phyloP scores from a whole-genome alignment of 2,797 vertebrate species.

The Chromis chromis region DNA sequence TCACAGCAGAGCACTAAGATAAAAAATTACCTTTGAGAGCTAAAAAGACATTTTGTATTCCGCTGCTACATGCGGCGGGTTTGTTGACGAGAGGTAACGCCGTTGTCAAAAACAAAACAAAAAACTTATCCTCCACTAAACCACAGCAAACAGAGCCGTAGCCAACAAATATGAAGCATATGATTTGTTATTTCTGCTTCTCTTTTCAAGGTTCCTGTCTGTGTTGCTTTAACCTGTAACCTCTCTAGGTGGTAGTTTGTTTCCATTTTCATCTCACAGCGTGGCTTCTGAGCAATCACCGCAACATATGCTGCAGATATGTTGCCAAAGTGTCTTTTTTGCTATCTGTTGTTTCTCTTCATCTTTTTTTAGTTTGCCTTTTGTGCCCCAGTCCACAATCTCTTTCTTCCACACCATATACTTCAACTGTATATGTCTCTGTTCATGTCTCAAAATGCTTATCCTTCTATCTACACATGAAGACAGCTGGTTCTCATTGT shows the following conservation, averaged over 20 bases:
- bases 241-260: slow-evolving; percentile 54
- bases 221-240: slow-evolving; percentile 49
- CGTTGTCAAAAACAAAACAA: background rate
- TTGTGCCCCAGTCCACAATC: background rate
- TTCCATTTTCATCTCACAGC: slow-evolving; percentile 31
- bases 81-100: background rate
- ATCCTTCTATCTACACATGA: slow-evolving; percentile 45
- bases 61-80: background rate
- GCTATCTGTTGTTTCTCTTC: slow-evolving; percentile 7
- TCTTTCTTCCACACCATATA: slow-evolving; percentile 9
- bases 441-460: slow-evolving; percentile 67
- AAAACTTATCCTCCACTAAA: background rate
- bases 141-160: slow-evolving; percentile 15
- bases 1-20: background rate
- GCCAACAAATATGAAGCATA: slow-evolving; percentile 25
- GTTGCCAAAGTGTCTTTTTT: slow-evolving; percentile 3
- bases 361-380: slow-evolving; percentile 22
- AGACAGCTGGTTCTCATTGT: slow-evolving; percentile 13
- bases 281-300: slow-evolving; percentile 18
- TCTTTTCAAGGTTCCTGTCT: slow-evolving; percentile 37
- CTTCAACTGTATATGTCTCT: slow-evolving; percentile 30
- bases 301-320: slow-evolving; percentile 29
- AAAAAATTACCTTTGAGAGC: slow-evolving; percentile 44
- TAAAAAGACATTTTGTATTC: background rate
- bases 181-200: slow-evolving; percentile 28